Base-by-base conservation (phyloP, 2,888 invertebrate genomes). In the Galeopsomyia nigrocyanea region DNA sequence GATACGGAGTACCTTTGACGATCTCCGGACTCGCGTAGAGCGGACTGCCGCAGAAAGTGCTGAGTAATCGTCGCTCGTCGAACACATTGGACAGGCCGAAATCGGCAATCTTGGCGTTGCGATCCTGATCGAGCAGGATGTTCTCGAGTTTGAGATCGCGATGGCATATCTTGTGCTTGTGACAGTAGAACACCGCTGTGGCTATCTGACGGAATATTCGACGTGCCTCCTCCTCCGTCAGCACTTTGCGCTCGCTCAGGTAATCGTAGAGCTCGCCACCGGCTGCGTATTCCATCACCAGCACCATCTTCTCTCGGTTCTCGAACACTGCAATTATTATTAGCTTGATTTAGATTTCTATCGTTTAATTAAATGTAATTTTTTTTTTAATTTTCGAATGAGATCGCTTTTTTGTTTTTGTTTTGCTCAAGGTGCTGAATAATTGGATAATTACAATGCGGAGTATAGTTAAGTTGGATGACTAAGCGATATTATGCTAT, bases 251-350 rank as follows among this genome's bases (percentile, higher is more conserved):
- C 85, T 96, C 95, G 84, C 95, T 96, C 79, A 98, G 91, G 88
- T 96, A 98, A 88, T 98, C 99, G 87, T 99, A 99, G 46, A 99
- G 89, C 88, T 99, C 99, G 73, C 99, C 99, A 73, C 99, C 99
- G 74, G 95, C 95, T 78, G 99, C 99, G 87, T 98, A 99, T 88
- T 99, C 99, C 98, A 99, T 98, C 47, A 99, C 98, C 78, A 99
- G 90, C 80, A 99, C 98, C 92, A 99, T 99, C 89, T 98, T 98
- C 88, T 99, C 99, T 83, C 96, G 93, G 89, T 99, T 99, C 90
- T 99, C 99, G 89, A 99, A 99, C 81, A 99, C 99, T 97, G 89
- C 5, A 51, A 22, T 17, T 21, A 39, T 39, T 39, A 39, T 9
- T 7, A 1, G 39, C 13, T 39, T 39, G 13, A 39, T 39, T 26